phyloP scores from a whole-genome alignment of 2,888 invertebrate species.

The Agrotis puta region DNA sequence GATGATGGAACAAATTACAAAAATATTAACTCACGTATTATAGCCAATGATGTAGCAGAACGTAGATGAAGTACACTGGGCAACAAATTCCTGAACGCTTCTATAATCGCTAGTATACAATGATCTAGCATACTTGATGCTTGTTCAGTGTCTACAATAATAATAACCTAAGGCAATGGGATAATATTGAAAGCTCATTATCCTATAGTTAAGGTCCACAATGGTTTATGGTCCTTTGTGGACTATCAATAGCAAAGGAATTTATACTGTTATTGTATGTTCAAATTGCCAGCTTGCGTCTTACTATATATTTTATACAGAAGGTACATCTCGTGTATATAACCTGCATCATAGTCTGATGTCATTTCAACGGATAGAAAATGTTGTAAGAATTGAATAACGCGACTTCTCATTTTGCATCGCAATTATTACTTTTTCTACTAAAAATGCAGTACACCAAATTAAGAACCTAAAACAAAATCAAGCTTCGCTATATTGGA shows the following conservation, averaged over 20 bases:
- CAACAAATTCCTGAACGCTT: not conserved
- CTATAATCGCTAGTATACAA: not conserved
- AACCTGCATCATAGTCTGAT: not conserved
- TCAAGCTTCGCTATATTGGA: too few species aligned
- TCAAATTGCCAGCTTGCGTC: not conserved
- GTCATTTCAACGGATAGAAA: not conserved
- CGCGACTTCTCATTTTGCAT: too few species aligned
- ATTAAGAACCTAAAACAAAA: too few species aligned
- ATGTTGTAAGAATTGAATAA: too few species aligned
- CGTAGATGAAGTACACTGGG: not conserved
- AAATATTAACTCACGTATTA: too few species aligned
- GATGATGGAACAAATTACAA: too few species aligned
- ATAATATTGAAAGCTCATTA: not conserved
- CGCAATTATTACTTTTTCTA: not conserved
- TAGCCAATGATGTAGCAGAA: too few species aligned
- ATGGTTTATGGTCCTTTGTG: not conserved
- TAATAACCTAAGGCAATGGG: not conserved
- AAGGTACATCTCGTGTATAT: too few species aligned
- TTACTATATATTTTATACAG: too few species aligned
- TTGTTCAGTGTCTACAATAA: not conserved
- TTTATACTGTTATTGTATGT: not conserved
- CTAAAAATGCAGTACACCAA: too few species aligned
- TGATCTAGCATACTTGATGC: not conserved
- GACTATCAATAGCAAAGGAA: not conserved
- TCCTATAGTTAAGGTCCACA: too few species aligned